Evolutionary conservation across 92 coral and sea anemone species (phyloP).

Genomic region (Galaxea fascicularis): DNA sequence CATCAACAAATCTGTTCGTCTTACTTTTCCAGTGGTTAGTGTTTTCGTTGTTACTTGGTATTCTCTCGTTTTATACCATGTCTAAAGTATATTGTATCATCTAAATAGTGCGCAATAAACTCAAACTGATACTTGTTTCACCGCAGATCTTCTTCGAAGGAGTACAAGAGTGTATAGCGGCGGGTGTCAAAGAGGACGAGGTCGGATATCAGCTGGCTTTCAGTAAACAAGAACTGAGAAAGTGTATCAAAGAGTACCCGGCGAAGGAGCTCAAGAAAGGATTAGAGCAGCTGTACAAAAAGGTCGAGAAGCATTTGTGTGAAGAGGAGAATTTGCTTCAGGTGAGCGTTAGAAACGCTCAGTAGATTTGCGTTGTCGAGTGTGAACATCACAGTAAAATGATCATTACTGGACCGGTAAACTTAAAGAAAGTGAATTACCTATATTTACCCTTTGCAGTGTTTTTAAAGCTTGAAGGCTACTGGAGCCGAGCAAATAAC

Average conservation of each 20-base stretch:
- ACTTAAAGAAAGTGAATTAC: too few relatives aligned
- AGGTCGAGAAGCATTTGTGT: slow-evolving; percentile 95
- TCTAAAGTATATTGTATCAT: too few relatives aligned
- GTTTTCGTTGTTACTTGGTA: too few relatives aligned
- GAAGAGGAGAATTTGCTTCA: slow-evolving; percentile 96
- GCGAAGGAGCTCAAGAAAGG: slow-evolving; percentile 97
- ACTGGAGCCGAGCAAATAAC: too few relatives aligned
- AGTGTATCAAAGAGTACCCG: slow-evolving; percentile 96
- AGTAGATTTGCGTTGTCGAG: neutral
- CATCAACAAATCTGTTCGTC: too few relatives aligned
- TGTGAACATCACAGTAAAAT: neutral
- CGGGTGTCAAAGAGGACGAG: slow-evolving; percentile 99
- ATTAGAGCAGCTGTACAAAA: slow-evolving; percentile 92
- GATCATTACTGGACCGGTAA: too few relatives aligned
- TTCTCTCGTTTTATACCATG: too few relatives aligned
- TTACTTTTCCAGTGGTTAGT: too few relatives aligned
- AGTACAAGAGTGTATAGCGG: slow-evolving; percentile 90
- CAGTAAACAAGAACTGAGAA: slow-evolving; percentile 98
- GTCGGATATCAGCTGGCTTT: slow-evolving; percentile 98
- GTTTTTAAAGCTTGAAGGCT: too few relatives aligned
- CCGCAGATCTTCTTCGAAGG: slow-evolving; percentile 95
- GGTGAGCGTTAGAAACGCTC: slow-evolving; percentile 51
- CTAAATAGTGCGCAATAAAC: too few relatives aligned
- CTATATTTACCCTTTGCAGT: too few relatives aligned
- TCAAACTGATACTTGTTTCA: too few relatives aligned